phyloP scores from a whole-genome alignment of 2,113 vertebrate species.

The Aldabrachelys gigantea region DNA sequence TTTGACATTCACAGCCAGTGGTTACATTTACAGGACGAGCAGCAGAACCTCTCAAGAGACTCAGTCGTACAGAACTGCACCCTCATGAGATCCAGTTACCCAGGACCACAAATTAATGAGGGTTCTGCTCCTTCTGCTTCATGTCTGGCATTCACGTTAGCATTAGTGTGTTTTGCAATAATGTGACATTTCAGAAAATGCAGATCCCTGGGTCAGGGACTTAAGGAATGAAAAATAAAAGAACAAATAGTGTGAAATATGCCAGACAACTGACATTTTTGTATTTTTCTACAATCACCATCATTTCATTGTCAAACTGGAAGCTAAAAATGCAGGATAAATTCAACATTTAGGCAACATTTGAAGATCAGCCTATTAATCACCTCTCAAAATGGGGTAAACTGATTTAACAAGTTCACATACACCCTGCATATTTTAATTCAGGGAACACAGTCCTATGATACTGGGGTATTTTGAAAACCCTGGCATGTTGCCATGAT shows the following conservation, averaged over 20 bases:
- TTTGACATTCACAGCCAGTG: not conserved
- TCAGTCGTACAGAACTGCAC: not conserved
- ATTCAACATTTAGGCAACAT: not conserved
- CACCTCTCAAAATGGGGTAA: not conserved
- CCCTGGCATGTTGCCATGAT: not conserved
- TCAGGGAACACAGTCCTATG: conserved; percentile 34
- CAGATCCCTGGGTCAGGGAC: conserved; percentile 24
- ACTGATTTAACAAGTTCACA: conserved; percentile 27
- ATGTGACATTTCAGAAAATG: conserved; percentile 36
- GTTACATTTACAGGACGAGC: rapidly evolving
- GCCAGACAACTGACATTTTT: conserved; percentile 50
- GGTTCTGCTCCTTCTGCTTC: not conserved
- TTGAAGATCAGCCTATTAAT: not conserved
- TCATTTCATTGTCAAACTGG: not conserved
- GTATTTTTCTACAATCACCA: not conserved
- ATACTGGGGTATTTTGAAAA: conserved; percentile 31
- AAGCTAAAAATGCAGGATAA: not conserved
- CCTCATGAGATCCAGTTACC: not conserved
- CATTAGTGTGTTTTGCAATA: conserved; percentile 1
- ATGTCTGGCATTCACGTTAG: not conserved
- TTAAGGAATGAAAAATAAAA: conserved; percentile 59
- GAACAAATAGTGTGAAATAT: conserved; percentile 48
- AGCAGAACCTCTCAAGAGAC: not conserved
- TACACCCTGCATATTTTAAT: not conserved
- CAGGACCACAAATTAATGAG: not conserved